A percentile compares a stretch with the other conserved stretches of the same genome.
Conservation (phyloP, 2,113 vertebrate species). For the Elephas maximus region DNA sequence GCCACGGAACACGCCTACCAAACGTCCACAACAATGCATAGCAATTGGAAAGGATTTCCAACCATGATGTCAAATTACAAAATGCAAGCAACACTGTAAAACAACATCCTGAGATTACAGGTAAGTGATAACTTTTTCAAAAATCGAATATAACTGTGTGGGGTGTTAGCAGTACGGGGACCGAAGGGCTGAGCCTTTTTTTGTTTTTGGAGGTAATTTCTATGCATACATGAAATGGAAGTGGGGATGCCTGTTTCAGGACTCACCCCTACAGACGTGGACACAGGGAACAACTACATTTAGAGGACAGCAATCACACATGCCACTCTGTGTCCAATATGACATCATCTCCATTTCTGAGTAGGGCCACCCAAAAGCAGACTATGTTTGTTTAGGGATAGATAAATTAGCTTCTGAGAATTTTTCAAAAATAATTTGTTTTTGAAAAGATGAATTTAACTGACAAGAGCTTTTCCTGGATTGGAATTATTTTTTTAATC, state of each 20-base stretch:
- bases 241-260: constrained; percentile 56
- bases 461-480: not conserved
- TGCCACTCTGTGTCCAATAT: constrained; percentile 88
- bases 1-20: constrained; percentile 84
- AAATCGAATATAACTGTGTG: constrained; percentile 81
- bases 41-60: constrained; percentile 87
- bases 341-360: constrained; percentile 84
- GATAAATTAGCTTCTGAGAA: not conserved
- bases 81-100: constrained; percentile 88
- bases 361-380: constrained; percentile 90
- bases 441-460: not conserved
- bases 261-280: constrained; percentile 46
- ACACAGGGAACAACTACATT: constrained; percentile 63
- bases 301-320: constrained; percentile 82
- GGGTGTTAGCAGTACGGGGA: constrained; percentile 81
- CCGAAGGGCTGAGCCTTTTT: not conserved
- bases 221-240: constrained; percentile 76
- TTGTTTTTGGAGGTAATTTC: constrained; percentile 57
- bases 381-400: constrained; percentile 22
- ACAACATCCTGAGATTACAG: constrained; percentile 89
- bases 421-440: not conserved
- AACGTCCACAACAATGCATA: constrained; percentile 91
- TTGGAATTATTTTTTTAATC: not conserved
- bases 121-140: constrained; percentile 91
- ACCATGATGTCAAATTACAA: constrained; percentile 89